Evolutionary conservation across 2,113 vertebrate genomes (phyloP), one percentile per base, ranked within the genome.

Genomic region (Promerops cafer): DNA sequence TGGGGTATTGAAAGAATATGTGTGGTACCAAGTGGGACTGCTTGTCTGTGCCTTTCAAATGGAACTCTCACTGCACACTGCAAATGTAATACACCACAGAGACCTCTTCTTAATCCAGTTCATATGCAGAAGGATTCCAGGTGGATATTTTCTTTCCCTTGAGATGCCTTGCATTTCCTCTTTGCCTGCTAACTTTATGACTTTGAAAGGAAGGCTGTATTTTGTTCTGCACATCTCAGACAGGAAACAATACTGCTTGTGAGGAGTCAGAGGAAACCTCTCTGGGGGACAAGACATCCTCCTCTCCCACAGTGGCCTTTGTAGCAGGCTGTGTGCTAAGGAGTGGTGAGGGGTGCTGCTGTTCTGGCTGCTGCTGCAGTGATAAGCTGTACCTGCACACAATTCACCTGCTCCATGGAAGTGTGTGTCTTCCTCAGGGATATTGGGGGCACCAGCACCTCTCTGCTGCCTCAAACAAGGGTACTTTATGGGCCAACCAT

Each of bases 291-390:
- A 52, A 33, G 33, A 15, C 21, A 2, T 27, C 23, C 18, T 66
- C 12, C 27, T 76, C 3, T 30, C 21, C 27, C 1, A 0, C 1
- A 39, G 57, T 13, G 16, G 13, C 8, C 49, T 59, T 35, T 11
- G 2, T 15, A 28, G 60, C 5, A 3, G 39, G 4, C 33, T 17
- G 27, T 3, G 3, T n/a, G 54, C 63, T 57, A 4, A 26, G 16
- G 30, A 26, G 2, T 40, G 35, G 24, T 5, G 47, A 76, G 27
- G 9, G 13, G 2, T 31, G 28, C 24, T 74, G 59, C 68, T 56
- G 54, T 2, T 9, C 61, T 20, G 76, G 50, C 40, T 72, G 53
- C 24, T 56, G 61, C 44, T 56, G 5, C 54, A 21, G 50, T 8
- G 56, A 21, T 23, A 33, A 84, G 35, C 20, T 11, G 30, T 8